Conservation (phyloP, 2,113 vertebrate species). For the Tauraco erythrolophus region DNA sequence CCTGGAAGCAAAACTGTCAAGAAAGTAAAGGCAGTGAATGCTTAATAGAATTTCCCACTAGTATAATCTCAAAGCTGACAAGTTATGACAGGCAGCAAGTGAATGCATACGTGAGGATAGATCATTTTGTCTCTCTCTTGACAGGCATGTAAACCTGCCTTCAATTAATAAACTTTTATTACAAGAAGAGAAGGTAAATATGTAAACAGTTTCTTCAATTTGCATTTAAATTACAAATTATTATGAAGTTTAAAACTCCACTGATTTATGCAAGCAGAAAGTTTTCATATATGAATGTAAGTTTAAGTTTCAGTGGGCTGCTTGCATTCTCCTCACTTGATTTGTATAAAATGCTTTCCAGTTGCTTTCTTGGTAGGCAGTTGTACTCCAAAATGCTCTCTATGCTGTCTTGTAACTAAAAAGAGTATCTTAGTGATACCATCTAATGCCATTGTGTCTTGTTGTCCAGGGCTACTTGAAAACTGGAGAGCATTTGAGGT, state of each 20-base stretch:
- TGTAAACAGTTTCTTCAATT: not conserved
- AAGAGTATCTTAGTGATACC: not conserved
- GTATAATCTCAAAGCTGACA: not conserved
- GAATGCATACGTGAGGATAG: not conserved
- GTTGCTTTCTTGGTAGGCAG: not conserved
- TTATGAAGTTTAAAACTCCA: not conserved
- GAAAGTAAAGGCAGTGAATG: not conserved
- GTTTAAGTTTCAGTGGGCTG: not conserved
- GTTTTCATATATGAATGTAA: not conserved
- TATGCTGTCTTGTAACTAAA: not conserved
- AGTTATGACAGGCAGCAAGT: not conserved
- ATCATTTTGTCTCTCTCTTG: not conserved
- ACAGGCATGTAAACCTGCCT: not conserved
- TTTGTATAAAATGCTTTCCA: not conserved
- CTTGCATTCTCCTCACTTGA: not conserved
- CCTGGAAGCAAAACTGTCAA: not conserved
- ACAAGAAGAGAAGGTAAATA: not conserved
- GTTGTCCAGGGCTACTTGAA: not conserved
- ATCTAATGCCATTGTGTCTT: not conserved
- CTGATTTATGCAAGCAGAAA: not conserved
- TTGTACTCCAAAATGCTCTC: not conserved
- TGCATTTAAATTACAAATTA: conserved; percentile 1
- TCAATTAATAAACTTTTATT: not conserved
- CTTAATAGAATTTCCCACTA: not conserved
- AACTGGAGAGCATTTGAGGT: not conserved